phyloP scores from a whole-genome alignment of 2,113 vertebrate species.

The Microtus montanus region DNA sequence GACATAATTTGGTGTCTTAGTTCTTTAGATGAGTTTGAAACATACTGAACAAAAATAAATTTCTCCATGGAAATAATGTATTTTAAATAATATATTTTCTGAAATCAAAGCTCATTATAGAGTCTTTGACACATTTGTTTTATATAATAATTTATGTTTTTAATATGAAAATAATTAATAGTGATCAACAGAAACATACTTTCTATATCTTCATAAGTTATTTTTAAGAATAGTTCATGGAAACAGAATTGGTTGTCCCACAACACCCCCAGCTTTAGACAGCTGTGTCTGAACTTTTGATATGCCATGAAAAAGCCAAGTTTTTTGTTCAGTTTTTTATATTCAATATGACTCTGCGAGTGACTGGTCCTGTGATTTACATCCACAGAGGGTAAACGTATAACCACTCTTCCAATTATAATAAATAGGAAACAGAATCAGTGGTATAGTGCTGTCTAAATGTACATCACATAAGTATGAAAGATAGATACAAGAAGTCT shows the following conservation, averaged over 20 bases:
- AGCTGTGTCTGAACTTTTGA: rapidly evolving
- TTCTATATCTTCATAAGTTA: neutral
- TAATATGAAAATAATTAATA: constrained; percentile 11
- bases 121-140: constrained; percentile 17
- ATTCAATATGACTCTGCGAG: neutral
- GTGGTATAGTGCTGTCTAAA: neutral
- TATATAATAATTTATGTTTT: constrained; percentile 14
- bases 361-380: neutral
- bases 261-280: neutral
- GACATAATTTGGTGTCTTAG: constrained; percentile 62
- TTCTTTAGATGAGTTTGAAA: constrained; percentile 48
- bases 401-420: neutral
- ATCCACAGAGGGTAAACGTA: neutral
- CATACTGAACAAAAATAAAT: constrained; percentile 50
- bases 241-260: neutral
- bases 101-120: constrained; percentile 3
- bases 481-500: neutral
- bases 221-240: neutral
- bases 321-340: neutral
- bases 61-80: constrained; percentile 56
- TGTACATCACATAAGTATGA: neutral
- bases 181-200: neutral
- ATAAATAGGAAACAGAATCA: neutral
- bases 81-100: constrained; percentile 45
- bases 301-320: neutral